Evolutionary conservation across 2,113 vertebrate genomes (phyloP).

Genomic region (Mola mola): DNA sequence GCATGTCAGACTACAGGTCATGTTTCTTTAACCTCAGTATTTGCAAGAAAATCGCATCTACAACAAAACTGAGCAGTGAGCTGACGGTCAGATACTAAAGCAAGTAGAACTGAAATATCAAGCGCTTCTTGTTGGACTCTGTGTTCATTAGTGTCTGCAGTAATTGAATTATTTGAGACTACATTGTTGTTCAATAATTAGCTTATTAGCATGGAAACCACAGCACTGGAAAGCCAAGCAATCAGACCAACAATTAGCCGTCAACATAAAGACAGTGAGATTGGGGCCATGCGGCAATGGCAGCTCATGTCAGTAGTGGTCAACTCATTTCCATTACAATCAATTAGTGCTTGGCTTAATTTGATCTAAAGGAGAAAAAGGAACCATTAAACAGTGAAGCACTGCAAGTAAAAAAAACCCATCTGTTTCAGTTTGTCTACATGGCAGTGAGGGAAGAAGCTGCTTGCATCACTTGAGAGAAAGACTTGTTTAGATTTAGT

Average conservation of each 20-base stretch:
- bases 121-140: conserved; percentile 47
- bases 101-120: conserved; percentile 62
- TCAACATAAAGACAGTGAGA: conserved; percentile 60
- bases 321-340: conserved; percentile 77
- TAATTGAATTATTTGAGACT: conserved; percentile 77
- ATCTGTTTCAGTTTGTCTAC: conserved; percentile 51
- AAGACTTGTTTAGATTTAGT: background rate
- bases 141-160: conserved; percentile 67
- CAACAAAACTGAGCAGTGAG: conserved; percentile 14
- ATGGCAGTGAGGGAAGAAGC: conserved; percentile 24
- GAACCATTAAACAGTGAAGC: conserved; percentile 52
- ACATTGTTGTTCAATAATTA: conserved; percentile 78
- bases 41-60: conserved; percentile 13
- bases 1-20: conserved; percentile 8
- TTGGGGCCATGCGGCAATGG: conserved; percentile 54
- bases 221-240: conserved; percentile 63
- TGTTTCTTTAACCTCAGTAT: conserved; percentile 15
- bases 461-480: background rate
- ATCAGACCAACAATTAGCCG: conserved; percentile 74
- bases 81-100: conserved; percentile 34
- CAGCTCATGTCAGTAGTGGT: conserved; percentile 68
- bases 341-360: conserved; percentile 73
- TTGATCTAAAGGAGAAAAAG: conserved; percentile 54
- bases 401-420: conserved; percentile 39
- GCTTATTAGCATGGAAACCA: conserved; percentile 75